Evolutionary conservation across 2,888 invertebrate genomes (phyloP), one percentile per base, ranked within the genome.

Genomic region (Polymixis flavicincta): DNA sequence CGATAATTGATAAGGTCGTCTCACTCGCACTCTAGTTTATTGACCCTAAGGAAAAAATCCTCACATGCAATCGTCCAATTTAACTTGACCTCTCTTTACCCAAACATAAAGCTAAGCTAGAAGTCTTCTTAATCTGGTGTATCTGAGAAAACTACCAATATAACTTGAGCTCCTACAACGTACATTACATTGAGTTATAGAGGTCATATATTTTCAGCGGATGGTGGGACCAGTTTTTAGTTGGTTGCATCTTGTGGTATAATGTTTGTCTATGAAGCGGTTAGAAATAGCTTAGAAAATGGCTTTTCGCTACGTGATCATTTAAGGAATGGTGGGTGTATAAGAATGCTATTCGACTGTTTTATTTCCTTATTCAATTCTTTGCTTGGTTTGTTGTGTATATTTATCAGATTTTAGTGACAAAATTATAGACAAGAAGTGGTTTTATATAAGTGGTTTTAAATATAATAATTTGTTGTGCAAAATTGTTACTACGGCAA

Each of bases 1-100:
- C 92, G 92, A 93, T 95, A 95, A 95, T 94, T 95, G 93, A 95
- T 94, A 94, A 93, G 92, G 92, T 93, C 90, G 91, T 93, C 93
- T 93, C 93, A 74, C 94, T 94, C 93, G 87, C 93, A 91, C 91
- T 85, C 85, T 76, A 91, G 96, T 94, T 93, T 92, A 92, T 93
- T 94, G 95, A 95, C 91, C 95, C 82, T 86, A 80, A 90, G 87
- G 92, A 94, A 93, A 93, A 92, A 91, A 90, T 87, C 88, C 85
- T 61, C 73, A 74, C 76, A 85, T 77, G 76, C 71, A 71, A 83
- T 42, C 25, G 68, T 54, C 89, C 78, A 90, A 78, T 42, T 55
- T 76, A 79, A 65, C 52, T 32, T 82, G 88, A 88, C 37, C 89
- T 76, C 52, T 68, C 45, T 1, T 1, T 50, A 6, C n/a, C 11